Evolutionary conservation across 92 coral and sea anemone genomes (phyloP).

Genomic region (Zoanthus sociatus): DNA sequence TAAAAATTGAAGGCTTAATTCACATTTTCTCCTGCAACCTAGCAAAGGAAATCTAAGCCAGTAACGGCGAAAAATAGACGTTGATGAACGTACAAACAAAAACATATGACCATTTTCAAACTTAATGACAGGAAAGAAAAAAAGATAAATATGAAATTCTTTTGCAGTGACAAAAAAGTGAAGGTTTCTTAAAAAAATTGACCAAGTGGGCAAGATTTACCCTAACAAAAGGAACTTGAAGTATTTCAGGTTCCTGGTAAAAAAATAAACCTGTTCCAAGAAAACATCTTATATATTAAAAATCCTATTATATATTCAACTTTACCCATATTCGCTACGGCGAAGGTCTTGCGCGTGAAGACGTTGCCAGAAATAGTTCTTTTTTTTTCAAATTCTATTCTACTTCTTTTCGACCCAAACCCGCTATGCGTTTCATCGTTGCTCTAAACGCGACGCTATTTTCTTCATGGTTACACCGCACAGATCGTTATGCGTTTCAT

Average conservation of each 20-base stretch:
- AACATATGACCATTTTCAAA: neutral
- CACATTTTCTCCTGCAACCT: no score
- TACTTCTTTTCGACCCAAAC: neutral
- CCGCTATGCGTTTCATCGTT: neutral
- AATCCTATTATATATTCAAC: constrained; percentile 33
- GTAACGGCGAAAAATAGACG: no score
- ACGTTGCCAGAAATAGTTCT: neutral
- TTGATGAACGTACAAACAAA: no score
- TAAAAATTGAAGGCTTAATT: no score
- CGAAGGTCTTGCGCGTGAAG: constrained; percentile 1
- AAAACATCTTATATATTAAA: constrained; percentile 37
- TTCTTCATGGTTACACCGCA: neutral
- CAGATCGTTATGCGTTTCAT: no score
- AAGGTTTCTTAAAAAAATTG: neutral
- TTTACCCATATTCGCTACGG: neutral
- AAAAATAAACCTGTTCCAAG: constrained; percentile 28
- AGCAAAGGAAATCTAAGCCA: no score
- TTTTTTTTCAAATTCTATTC: neutral
- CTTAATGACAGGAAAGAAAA: no score
- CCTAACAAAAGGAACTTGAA: constrained; percentile 29
- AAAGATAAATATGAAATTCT: neutral
- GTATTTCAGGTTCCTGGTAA: neutral
- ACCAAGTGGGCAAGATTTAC: constrained; percentile 30
- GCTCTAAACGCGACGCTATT: neutral
- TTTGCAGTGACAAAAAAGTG: no score